A percentile compares a stretch with the other conserved stretches of the same genome.
Evolutionary conservation across 2,113 vertebrate genomes (phyloP).

Genomic region (Brachypteracias leptosomus): DNA sequence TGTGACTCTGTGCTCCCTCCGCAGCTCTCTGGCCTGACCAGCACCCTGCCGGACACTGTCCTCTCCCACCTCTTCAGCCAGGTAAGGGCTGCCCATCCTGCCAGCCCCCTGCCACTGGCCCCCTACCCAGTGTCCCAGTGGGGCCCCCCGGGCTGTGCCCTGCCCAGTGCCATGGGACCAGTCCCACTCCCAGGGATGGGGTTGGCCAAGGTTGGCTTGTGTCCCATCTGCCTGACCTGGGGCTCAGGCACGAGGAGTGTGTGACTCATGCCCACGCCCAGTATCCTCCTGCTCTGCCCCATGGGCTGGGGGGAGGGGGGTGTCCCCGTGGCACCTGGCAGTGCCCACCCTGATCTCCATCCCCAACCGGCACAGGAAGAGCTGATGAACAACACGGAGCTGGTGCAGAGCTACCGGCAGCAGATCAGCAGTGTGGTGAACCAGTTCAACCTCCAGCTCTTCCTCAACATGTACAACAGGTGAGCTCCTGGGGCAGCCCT

Average conservation of each 20-base stretch:
- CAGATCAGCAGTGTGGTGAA: constrained; percentile 92
- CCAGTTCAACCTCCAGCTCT: constrained; percentile 97
- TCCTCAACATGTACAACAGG: constrained; percentile 99
- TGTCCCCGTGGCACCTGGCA: rapidly evolving
- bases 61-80: constrained; percentile 96
- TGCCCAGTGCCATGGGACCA: not conserved
- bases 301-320: not conserved
- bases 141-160: not conserved
- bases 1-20: not conserved
- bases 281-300: not conserved
- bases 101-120: rapidly evolving
- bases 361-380: constrained; percentile 81
- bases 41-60: constrained; percentile 86
- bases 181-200: not conserved
- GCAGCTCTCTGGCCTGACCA: constrained; percentile 91
- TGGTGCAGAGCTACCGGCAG: constrained; percentile 95
- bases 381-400: constrained; percentile 91
- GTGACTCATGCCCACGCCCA: rapidly evolving
- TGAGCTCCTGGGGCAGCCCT: not conserved
- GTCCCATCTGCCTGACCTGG: not conserved
- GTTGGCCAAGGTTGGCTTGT: not conserved
- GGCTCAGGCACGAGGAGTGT: not conserved
- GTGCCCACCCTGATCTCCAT: not conserved
- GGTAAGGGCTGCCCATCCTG: constrained; percentile 72
- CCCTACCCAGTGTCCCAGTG: not conserved